These are phyloP conservation scores for Agapornis canus DNA, from an alignment of 2,797 vertebrate genomes.

Conservation along the genomic window DNA sequence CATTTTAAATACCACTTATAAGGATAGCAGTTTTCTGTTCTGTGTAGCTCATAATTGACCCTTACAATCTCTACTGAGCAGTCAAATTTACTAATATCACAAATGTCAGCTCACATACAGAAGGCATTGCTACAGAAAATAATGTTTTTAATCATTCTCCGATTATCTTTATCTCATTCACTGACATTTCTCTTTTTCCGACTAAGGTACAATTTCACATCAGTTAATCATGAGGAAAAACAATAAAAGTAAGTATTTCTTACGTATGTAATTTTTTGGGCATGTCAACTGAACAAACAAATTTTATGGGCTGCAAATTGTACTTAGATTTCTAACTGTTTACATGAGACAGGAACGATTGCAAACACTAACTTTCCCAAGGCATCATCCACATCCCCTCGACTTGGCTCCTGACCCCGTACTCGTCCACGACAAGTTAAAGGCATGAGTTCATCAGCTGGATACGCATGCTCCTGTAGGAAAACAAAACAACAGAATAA, in stretches of 20 bases:
- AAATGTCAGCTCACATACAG: neutral
- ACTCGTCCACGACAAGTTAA: constrained; percentile 95
- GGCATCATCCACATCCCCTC: constrained; percentile 95
- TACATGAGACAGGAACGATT: neutral
- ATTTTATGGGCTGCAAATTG: neutral
- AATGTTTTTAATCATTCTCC: neutral
- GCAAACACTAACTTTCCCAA: constrained; percentile 90
- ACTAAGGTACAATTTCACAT: neutral
- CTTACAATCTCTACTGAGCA: neutral
- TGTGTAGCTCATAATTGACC: neutral
- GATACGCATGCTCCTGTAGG: constrained; percentile 93
- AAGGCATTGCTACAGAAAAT: neutral
- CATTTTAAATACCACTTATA: neutral
- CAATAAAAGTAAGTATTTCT: neutral
- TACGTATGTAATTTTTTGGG: neutral
- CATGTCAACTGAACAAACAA: neutral
- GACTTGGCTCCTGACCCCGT: constrained; percentile 93
- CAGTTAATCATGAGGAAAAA: neutral
- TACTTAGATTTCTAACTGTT: neutral
- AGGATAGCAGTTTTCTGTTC: neutral
- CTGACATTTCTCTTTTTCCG: neutral
- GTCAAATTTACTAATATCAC: neutral
- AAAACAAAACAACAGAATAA: neutral
- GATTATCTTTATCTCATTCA: neutral
- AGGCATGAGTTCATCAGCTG: constrained; percentile 98